phyloP scores from a whole-genome alignment of 2,113 vertebrate genomes.

The Nyctereutes procyonoides region DNA sequence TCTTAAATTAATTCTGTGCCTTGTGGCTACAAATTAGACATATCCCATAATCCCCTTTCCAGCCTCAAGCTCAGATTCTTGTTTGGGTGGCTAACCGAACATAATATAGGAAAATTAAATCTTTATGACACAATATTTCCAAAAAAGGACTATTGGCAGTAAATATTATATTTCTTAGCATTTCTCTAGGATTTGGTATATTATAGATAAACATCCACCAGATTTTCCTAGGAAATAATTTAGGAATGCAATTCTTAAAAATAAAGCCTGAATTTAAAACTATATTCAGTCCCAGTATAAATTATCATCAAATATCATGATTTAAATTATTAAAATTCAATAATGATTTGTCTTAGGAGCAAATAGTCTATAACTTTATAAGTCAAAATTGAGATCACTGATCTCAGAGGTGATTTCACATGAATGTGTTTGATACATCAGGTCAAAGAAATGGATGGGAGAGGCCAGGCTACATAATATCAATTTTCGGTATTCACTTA shows the following conservation, averaged over 20 bases:
- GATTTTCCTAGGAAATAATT: constrained; percentile 5
- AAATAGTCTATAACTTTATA: neutral
- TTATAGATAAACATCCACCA: neutral
- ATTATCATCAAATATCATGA: neutral
- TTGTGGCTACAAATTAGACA: constrained; percentile 42
- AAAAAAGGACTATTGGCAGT: neutral
- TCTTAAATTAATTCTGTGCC: constrained; percentile 65
- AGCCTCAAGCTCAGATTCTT: constrained; percentile 37
- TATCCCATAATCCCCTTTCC: constrained; percentile 19
- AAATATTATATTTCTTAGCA: neutral
- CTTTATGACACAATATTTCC: neutral
- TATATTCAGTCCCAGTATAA: neutral
- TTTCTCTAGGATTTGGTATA: neutral
- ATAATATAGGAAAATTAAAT: constrained; percentile 60
- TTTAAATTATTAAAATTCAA: constrained; percentile 26
- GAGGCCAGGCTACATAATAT: neutral
- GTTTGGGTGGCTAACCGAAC: constrained; percentile 21
- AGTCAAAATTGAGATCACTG: neutral
- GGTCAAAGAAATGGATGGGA: neutral
- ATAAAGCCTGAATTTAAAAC: neutral
- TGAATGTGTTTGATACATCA: neutral
- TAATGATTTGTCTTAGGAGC: neutral
- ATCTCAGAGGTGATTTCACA: neutral
- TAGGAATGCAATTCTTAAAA: constrained; percentile 34
- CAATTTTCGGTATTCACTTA: constrained; percentile 22